phyloP scores from a whole-genome alignment of 2,797 vertebrate species.

The Karalla daura region DNA sequence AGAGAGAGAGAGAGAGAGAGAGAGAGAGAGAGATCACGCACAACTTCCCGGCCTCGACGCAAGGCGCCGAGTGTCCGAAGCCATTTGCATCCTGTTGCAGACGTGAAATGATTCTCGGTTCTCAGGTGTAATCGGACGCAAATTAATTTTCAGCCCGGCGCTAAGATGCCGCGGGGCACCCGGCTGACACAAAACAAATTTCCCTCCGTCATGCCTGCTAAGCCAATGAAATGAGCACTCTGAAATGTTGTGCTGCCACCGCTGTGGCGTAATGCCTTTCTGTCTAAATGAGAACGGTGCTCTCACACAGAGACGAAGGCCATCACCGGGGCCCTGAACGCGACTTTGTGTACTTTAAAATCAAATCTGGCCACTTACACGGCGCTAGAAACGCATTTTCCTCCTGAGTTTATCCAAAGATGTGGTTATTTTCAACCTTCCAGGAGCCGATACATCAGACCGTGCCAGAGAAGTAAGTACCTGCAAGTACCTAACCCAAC shows the following conservation, averaged over 20 bases:
- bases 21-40: conserved; percentile 1
- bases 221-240: conserved; percentile 54
- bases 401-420: not conserved
- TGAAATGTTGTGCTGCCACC: conserved; percentile 39
- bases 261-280: conserved; percentile 31
- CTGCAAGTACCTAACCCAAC: too few relatives aligned
- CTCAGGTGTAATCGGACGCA: conserved; percentile 53
- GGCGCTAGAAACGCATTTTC: not conserved
- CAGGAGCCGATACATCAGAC: not conserved
- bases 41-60: not conserved
- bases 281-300: conserved; percentile 32
- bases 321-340: not conserved
- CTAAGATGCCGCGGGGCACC: conserved; percentile 50
- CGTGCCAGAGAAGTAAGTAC: too few relatives aligned
- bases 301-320: not conserved
- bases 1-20: too few relatives aligned
- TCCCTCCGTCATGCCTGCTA: conserved; percentile 33
- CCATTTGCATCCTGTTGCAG: conserved; percentile 23
- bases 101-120: conserved; percentile 42
- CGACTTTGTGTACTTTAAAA: conserved; percentile 16
- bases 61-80: conserved; percentile 3
- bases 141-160: conserved; percentile 55
- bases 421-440: not conserved
- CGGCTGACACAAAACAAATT: conserved; percentile 51
- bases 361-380: conserved; percentile 6